phyloP scores from a whole-genome alignment of 1,140 invertebrate species.

The Bombus difficillimus region DNA sequence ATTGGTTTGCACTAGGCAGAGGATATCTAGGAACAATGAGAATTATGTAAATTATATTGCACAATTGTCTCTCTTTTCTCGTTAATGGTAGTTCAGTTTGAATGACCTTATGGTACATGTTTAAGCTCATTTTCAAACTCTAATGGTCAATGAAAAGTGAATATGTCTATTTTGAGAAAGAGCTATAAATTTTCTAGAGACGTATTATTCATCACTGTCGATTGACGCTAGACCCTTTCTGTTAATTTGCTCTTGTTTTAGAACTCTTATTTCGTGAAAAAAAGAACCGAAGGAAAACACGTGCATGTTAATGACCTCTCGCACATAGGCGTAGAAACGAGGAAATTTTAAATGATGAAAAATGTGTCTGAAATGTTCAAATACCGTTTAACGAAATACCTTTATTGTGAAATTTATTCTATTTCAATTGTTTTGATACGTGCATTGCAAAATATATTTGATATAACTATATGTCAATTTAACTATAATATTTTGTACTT shows the following conservation, averaged over 20 bases:
- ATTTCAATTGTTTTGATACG: neutral
- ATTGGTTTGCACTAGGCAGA: neutral
- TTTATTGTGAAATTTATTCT: neutral
- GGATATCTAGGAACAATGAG: neutral
- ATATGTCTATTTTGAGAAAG: neutral
- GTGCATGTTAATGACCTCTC: conserved; percentile 51
- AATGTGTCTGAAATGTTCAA: neutral
- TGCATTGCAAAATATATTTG: neutral
- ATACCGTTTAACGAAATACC: neutral
- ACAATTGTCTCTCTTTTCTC: neutral
- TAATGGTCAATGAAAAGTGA: neutral
- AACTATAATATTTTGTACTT: neutral
- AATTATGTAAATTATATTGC: conserved; percentile 19
- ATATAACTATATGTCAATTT: neutral
- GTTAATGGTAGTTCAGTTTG: neutral
- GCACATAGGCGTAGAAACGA: conserved; percentile 17
- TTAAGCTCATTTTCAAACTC: neutral
- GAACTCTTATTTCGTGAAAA: neutral
- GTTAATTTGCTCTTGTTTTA: conserved; percentile 6
- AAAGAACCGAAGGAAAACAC: conserved; percentile 27
- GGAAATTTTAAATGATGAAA: neutral
- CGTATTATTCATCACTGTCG: conserved; percentile 4
- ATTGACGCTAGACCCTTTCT: neutral
- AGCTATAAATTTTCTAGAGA: neutral
- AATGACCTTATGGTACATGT: neutral